Percentiles rank a stretch among this genome's conserved stretches.
Evolutionary conservation across 1,140 invertebrate species (phyloP).

Genomic region (Drosophila sp.): DNA sequence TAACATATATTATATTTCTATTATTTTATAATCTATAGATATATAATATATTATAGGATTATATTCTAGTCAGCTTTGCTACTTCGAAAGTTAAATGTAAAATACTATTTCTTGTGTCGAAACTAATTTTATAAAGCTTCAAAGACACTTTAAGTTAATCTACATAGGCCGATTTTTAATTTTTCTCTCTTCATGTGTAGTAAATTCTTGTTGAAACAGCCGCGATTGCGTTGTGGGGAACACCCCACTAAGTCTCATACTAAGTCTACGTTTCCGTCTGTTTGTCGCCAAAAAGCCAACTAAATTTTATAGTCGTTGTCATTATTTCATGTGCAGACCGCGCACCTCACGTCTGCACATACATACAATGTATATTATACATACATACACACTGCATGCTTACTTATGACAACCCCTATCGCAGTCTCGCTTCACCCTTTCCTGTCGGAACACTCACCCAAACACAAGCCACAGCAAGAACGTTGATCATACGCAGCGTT

Average conservation of each 20-base stretch:
- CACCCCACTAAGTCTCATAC: too few relatives aligned
- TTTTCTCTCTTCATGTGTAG: not conserved
- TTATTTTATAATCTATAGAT: too few relatives aligned
- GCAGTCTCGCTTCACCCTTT: too few relatives aligned
- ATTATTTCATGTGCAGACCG: constrained; percentile 50
- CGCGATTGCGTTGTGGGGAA: constrained; percentile 4
- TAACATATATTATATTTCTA: too few relatives aligned
- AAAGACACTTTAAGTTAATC: too few relatives aligned
- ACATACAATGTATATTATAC: not conserved
- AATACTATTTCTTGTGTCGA: too few relatives aligned
- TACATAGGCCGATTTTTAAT: not conserved
- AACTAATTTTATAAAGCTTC: too few relatives aligned
- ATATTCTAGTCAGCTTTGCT: too few relatives aligned
- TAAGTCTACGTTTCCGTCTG: constrained; percentile 13
- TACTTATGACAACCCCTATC: not conserved
- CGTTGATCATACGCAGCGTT: constrained; percentile 55
- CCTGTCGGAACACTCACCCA: too few relatives aligned
- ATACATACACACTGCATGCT: constrained; percentile 2
- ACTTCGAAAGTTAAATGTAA: too few relatives aligned
- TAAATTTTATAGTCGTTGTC: constrained; percentile 49
- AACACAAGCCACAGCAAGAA: constrained; percentile 17
- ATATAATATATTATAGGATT: too few relatives aligned
- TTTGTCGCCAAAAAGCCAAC: constrained; percentile 50
- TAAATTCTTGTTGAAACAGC: not conserved
- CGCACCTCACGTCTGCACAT: not conserved